phyloP scores from a whole-genome alignment of 2,797 vertebrate species.

The Cryptoprocta ferox region DNA sequence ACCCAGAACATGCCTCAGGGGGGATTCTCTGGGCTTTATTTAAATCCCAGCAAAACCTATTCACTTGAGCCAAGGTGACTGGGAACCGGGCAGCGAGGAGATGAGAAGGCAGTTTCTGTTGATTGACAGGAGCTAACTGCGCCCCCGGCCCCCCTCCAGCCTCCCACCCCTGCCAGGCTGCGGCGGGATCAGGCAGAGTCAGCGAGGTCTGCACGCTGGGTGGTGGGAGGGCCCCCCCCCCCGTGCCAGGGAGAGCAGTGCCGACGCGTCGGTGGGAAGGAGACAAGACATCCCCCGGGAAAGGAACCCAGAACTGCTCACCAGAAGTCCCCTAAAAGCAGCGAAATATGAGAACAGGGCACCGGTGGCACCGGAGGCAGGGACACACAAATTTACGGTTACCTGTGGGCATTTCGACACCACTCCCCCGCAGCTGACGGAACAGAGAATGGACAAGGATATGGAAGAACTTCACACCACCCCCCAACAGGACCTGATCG shows the following conservation, averaged over 20 bases:
- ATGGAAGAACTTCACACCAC: not conserved
- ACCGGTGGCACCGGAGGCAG: not conserved
- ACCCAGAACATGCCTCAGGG: not conserved
- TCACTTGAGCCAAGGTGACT: not conserved
- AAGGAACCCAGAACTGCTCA: not conserved
- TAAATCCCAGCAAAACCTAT: not conserved
- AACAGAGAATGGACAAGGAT: not conserved
- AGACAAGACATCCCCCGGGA: not conserved
- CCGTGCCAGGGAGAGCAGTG: not conserved
- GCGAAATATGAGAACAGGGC: not conserved
- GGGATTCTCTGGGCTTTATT: not conserved
- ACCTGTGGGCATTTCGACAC: not conserved
- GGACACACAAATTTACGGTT: not conserved
- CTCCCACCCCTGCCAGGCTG: not conserved
- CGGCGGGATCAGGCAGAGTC: not conserved
- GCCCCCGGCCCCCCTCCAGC: not conserved
- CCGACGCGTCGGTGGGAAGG: not conserved
- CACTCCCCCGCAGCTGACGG: not conserved
- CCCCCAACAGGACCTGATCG: not conserved
- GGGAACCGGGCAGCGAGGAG: too few species aligned
- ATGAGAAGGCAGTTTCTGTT: not conserved
- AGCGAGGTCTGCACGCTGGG: not conserved
- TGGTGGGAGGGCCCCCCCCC: not conserved
- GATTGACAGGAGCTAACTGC: rapidly evolving
- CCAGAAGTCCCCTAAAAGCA: not conserved